A percentile compares a stretch with the other conserved stretches of the same genome.
Evolutionary conservation across 2,888 invertebrate genomes (phyloP).

Genomic region (Epinotia brunnichana): DNA sequence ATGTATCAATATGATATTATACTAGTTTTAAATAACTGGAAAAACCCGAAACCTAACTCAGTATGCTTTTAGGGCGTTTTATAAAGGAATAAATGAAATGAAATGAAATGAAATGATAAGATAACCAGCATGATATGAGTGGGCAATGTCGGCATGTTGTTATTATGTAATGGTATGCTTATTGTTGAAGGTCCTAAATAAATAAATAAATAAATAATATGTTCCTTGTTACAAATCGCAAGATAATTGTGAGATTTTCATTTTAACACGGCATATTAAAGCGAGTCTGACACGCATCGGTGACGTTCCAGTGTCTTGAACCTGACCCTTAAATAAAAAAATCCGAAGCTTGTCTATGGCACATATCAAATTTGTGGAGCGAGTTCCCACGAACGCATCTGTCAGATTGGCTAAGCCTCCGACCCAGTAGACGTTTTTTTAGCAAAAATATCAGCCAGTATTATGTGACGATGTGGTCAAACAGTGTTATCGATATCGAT

Average conservation of each 20-base stretch:
- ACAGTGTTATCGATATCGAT: constrained; percentile 42
- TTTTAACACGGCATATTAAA: not conserved
- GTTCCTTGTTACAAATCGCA: not conserved
- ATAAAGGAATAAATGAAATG: no score
- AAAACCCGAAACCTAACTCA: not conserved
- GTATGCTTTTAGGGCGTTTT: not conserved
- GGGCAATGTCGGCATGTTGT: no score
- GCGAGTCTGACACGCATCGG: not conserved
- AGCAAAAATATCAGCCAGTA: constrained; percentile 45
- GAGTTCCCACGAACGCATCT: constrained; percentile 69
- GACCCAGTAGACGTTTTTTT: constrained; percentile 61
- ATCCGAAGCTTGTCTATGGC: constrained; percentile 20
- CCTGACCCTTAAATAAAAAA: constrained; percentile 23
- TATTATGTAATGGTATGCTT: no score
- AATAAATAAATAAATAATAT: no score
- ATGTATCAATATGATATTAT: not conserved
- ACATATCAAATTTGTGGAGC: constrained; percentile 32
- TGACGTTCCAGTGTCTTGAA: constrained; percentile 27
- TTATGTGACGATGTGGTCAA: constrained; percentile 43
- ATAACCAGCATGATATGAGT: constrained; percentile 2
- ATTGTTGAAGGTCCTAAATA: no score
- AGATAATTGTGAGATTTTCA: not conserved
- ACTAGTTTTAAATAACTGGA: not conserved
- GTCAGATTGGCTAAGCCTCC: constrained; percentile 69
- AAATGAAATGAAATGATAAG: no score